Base-by-base conservation (phyloP, 2,888 invertebrate species). In the Ichneumoninae sp. region DNA sequence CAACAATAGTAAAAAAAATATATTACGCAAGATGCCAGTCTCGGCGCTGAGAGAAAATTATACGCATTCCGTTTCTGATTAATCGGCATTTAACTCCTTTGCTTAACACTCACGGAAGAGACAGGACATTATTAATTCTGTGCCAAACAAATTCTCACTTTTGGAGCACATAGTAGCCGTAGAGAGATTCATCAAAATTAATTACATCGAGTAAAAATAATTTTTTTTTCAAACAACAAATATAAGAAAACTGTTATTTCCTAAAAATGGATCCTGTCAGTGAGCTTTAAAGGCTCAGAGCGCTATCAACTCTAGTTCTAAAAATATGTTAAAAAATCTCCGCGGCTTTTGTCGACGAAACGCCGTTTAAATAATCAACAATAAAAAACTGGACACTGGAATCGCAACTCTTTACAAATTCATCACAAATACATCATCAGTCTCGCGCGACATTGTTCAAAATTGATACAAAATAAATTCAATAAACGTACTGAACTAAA, bases 11-110 rank as follows among this genome's bases (percentile, higher is more conserved):
- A 19, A 16, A 36, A 65, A 36, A 36, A 19, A 60, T 19, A 19
- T 30, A 60, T 60, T 30, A 54, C 52, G 52, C 52, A 54, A 54
- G 19, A 54, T 54, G 52, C 30, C 30, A 26, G 60, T 60, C 22
- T 60, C 60, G 30, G 22, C 30, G 57, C 26, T 26, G 22, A 13
- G 5, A 4, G 26, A 26, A 1, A 62, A 33, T 62, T 62, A 33
- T 60, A 13, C 5, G 60, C 13, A 30, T 26, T 26, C 5, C 22
- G 2, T 26, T 30, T 60, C 26, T 30, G 30, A 22, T 60, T 16
- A 16, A 47, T 30, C 13, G 16, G 60, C 60, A 47, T 47, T 13
- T 3, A 16, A 16, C 44, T 16, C 1, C n/a, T 52, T 52, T n/a
- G 2, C 19, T 8, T 8, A 19, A 54, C 52, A 54, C 19, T 19